Conservation (phyloP, 2,888 invertebrate genomes). For the Platynereis dumerilii region DNA sequence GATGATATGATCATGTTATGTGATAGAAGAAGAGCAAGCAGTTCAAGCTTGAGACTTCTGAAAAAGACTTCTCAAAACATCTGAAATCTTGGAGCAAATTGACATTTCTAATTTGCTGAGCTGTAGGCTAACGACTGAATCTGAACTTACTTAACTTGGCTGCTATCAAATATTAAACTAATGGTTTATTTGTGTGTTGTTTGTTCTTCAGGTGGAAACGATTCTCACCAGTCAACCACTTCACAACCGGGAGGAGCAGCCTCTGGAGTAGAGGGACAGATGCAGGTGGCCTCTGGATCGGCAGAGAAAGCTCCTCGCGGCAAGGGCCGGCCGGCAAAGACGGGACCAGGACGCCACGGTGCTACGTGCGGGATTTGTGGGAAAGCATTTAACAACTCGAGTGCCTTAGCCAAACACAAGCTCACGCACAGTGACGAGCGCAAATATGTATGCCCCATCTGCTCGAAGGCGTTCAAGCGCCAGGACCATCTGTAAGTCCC, state of each 20-base stretch:
- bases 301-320: slow-evolving; percentile 59
- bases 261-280: background rate
- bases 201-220: too few relatives aligned
- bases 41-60: too few relatives aligned
- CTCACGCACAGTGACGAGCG: slow-evolving; percentile 97
- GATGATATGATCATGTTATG: too few relatives aligned
- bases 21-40: too few relatives aligned
- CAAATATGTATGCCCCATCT: slow-evolving; percentile 93
- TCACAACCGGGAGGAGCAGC: background rate
- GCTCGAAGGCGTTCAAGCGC: slow-evolving; percentile 96
- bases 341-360: slow-evolving; percentile 28
- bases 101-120: too few relatives aligned
- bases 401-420: slow-evolving; percentile 84
- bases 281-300: background rate
- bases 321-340: slow-evolving; percentile 79
- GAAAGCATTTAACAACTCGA: slow-evolving; percentile 96
- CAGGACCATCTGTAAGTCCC: slow-evolving; percentile 96
- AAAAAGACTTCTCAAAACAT: too few relatives aligned
- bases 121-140: too few relatives aligned
- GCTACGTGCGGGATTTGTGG: slow-evolving; percentile 81
- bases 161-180: too few relatives aligned
- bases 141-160: too few relatives aligned
- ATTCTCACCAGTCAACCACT: too few relatives aligned
- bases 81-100: too few relatives aligned
- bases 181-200: too few relatives aligned